Conservation (phyloP, 2,888 invertebrate species). For the Bellardia bayeri region DNA sequence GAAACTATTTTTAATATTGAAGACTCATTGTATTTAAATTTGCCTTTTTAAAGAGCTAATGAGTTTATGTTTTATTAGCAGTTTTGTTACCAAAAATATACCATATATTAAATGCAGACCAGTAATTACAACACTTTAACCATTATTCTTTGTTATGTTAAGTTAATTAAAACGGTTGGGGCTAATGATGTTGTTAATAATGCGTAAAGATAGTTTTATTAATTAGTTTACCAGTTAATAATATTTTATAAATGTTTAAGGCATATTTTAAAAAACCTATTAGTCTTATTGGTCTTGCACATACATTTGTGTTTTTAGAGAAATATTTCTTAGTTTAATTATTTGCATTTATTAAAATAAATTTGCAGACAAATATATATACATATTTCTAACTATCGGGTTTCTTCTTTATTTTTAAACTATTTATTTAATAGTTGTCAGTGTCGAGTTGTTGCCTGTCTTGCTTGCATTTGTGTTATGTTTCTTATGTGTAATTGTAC, state of each 20-base stretch:
- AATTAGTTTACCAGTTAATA: not conserved
- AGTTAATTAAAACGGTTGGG: not conserved
- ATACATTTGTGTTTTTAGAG: not conserved
- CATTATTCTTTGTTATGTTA: not conserved
- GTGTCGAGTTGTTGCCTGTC: too few relatives aligned
- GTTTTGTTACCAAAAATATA: not conserved
- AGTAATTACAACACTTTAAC: not conserved
- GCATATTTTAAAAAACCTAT: too few relatives aligned
- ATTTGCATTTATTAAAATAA: conserved; percentile 26
- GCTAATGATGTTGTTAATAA: not conserved
- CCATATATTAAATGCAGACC: not conserved
- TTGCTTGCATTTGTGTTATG: not conserved
- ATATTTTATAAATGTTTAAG: too few relatives aligned
- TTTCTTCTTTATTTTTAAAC: not conserved
- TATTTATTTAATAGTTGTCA: not conserved
- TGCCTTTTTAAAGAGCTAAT: too few relatives aligned
- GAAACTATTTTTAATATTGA: too few relatives aligned
- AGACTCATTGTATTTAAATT: too few relatives aligned
- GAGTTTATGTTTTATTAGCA: not conserved
- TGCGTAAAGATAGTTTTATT: not conserved
- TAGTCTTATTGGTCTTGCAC: too few relatives aligned
- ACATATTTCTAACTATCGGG: not conserved
- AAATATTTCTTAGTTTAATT: not conserved
- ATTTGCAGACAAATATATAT: not conserved
- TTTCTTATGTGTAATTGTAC: conserved; percentile 22